Evolutionary conservation across 2,113 vertebrate species (phyloP), one percentile per base, ranked within the genome.

Genomic region (Corvus cornix): DNA sequence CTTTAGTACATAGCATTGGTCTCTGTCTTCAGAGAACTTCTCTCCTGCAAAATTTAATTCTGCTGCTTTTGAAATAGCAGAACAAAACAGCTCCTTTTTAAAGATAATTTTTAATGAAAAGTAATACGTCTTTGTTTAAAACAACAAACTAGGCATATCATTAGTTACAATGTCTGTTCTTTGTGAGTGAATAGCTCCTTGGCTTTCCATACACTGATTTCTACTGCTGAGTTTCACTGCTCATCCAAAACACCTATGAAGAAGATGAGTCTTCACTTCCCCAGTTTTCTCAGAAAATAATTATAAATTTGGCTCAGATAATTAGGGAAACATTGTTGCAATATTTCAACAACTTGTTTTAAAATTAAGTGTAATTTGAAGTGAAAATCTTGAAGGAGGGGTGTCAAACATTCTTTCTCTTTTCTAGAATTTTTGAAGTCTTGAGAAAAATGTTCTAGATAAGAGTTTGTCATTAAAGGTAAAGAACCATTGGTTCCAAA

Each of bases 31-130:
- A 84, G 37, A 91, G 30, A 78, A 66, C 70, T 82, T 87, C 59
- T 62, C 16, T 91, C 37, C 37, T 39, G 18, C 58, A 89, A 95
- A 92, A 89, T 87, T 84, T 91, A 87, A 92, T 87, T 89, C 30
- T 72, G 7, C 39, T 5, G 1, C 16, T 78, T 95, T 79, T 91
- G 52, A 87, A 95, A 95, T 46, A 39, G 17, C 60, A 68, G 51
- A 89, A 92, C 15, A 79, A 68, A 94, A 26, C 16, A 51, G 1
- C 11, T 53, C 16, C 23, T 30, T 93, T 93, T 84, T 7, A 74
- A 85, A 77, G 63, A 90, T 13, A 60, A 24, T 84, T 87, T 90
- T 53, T 84, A 41, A 79, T 84, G 27, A 94, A 89, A 95, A 75
- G 56, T 52, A 89, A 63, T 81, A 72, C 28, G 5, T 41, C 68